Base-by-base conservation (phyloP, 37 sponge, comb jelly and placozoan genomes). In the Halisarca cf. caerulea region DNA sequence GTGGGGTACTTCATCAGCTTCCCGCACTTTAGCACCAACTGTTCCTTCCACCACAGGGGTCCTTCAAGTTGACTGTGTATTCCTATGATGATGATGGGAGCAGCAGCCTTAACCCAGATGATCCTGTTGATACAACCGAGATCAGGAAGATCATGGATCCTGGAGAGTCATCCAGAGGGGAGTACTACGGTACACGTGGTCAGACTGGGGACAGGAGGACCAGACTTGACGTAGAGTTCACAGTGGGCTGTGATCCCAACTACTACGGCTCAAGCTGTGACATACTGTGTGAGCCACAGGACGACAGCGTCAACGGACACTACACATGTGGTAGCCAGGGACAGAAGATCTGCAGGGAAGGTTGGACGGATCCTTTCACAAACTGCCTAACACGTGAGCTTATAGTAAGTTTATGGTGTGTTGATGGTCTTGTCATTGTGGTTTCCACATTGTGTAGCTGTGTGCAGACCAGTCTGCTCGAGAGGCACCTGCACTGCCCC, bases 301-400 rank as follows among this genome's bases (percentile, higher is more conserved):
- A 90, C 58, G 59, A 81, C 25, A 36, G 25, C n/a, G 70, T 2
- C 35, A 37, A 37, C 2, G 90, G 90, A 0, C 90, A 90, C 66
- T 90, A 86, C 58, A 85, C 83, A 17, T 90, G 90, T 64, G 83
- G 78, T 0, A 21, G 45, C 1, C 82, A 78, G 34, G 90, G 90
- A 74, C 36, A 81, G 47, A 85, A 81, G 44, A 51, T 79, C 35
- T 90, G 90, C 35, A 58, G 79, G 20, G 14, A n/a, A 38, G 89
- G 89, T 30, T 89, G 89, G 89, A 80, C 85, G 20, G 75, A 57
- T 0, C 59, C 80, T 28, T 54, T 66, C 51, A 23, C 24, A 39
- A 43, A 84, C 61, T 89, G 89, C 37, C n/a, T 59, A n/a, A 84
- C 85, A 60, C 51, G 51, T 47, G 51, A 47, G 51, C 11, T 47